Conservation (phyloP, 2,888 invertebrate species). For the Scaptomyza tumidula region DNA sequence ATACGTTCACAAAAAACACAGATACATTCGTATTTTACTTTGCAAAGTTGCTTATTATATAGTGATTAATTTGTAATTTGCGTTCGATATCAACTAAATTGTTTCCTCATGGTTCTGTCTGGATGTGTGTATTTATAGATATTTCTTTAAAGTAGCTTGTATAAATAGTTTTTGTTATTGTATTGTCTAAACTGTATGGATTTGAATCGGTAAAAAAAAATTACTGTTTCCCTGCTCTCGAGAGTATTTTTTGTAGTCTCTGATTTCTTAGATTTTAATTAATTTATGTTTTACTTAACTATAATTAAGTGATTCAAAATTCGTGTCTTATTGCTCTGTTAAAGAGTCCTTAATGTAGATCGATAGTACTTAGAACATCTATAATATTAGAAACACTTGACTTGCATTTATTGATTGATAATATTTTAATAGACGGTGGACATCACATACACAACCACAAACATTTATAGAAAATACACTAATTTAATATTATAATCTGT, state of each 20-base stretch:
- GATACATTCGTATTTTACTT: constrained; percentile 23
- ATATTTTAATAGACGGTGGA: no score
- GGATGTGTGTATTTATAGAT: constrained; percentile 30
- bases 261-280: constrained; percentile 54
- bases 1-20: constrained; percentile 54
- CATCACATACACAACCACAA: no score
- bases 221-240: constrained; percentile 37
- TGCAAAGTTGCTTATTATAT: constrained; percentile 45
- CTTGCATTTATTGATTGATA: no score
- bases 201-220: constrained; percentile 57
- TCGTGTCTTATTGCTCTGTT: no score
- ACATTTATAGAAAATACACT: no score
- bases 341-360: no score
- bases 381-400: no score
- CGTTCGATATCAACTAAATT: constrained; percentile 20
- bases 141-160: constrained; percentile 44
- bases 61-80: constrained; percentile 44
- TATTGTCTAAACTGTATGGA: constrained; percentile 68
- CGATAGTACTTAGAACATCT: no score
- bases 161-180: no score
- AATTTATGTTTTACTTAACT: no score
- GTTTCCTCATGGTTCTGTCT: constrained; percentile 14
- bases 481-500: no score
- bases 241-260: constrained; percentile 61
- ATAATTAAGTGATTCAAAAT: no score